Percentiles rank a stretch among this genome's conserved stretches.
Evolutionary conservation across 2,888 invertebrate genomes (phyloP).

Genomic region (Parascotia fuliginaria): DNA sequence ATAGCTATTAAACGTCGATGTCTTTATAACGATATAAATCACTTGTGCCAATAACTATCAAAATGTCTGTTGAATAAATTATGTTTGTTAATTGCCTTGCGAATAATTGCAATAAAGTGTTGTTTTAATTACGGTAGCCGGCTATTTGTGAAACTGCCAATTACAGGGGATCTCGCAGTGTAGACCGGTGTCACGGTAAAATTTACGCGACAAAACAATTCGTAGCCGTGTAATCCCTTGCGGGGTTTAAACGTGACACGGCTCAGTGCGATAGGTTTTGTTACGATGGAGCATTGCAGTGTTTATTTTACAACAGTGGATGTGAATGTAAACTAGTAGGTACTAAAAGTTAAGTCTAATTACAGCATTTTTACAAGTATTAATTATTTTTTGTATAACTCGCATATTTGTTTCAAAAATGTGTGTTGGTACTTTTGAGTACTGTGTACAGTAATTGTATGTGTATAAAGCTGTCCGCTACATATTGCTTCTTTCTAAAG

Average conservation of each 20-base stretch:
- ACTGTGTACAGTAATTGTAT: no score
- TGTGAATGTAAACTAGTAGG: no score
- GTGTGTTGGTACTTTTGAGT: no score
- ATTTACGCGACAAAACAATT: slow-evolving; percentile 49
- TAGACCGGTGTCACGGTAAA: slow-evolving; percentile 35
- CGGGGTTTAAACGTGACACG: slow-evolving; percentile 24
- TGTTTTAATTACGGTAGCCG: slow-evolving; percentile 31
- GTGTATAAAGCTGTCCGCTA: no score
- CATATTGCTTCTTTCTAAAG: no score
- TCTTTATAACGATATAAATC: slow-evolving; percentile 4
- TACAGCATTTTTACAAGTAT: no score
- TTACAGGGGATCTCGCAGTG: slow-evolving; percentile 43
- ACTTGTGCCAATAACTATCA: slow-evolving; percentile 9
- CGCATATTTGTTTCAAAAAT: no score
- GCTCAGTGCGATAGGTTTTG: slow-evolving; percentile 5
- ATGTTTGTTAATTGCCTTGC: slow-evolving; percentile 16
- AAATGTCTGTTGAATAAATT: slow-evolving; percentile 25
- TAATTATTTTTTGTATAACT: no score
- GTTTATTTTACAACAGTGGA: background rate
- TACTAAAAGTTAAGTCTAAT: no score
- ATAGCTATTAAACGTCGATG: background rate
- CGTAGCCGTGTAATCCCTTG: slow-evolving; percentile 43
- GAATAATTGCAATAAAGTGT: slow-evolving; percentile 26
- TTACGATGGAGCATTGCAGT: background rate
- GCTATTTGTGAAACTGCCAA: slow-evolving; percentile 54